A percentile compares a stretch with the other conserved stretches of the same genome.
These are phyloP conservation scores for Tenthredo mesomela DNA, from an alignment of 2,888 invertebrate species.

Conservation along the genomic window DNA sequence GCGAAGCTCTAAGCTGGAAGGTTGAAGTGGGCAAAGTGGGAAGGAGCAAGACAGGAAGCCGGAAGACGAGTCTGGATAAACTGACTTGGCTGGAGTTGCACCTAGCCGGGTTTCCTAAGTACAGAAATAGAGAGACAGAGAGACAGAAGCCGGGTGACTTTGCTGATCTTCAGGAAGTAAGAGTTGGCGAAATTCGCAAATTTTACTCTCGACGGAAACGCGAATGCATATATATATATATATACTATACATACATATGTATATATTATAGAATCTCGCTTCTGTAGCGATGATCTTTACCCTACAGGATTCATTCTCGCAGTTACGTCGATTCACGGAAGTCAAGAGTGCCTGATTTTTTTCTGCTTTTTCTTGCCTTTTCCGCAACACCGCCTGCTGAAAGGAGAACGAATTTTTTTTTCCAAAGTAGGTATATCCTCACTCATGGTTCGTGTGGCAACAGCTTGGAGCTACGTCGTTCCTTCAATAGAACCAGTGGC, in stretches of 20 bases:
- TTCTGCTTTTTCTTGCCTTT: background rate
- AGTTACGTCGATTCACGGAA: background rate
- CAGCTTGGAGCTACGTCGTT: slow-evolving; percentile 10
- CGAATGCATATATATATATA: background rate
- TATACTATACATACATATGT: no score
- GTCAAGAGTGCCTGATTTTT: background rate
- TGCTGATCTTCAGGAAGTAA: background rate
- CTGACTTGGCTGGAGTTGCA: slow-evolving; percentile 21
- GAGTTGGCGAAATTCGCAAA: background rate
- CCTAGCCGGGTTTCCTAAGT: background rate
- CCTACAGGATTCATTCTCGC: background rate
- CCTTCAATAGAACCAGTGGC: slow-evolving; percentile 14
- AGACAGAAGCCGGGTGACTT: background rate
- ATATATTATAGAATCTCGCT: background rate
- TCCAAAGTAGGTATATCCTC: background rate
- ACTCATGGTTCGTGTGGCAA: slow-evolving; percentile 12
- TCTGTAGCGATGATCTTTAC: background rate
- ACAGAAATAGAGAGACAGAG: background rate
- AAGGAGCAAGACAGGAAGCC: slow-evolving; percentile 24
- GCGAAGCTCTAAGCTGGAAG: background rate
- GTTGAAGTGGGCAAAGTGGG: slow-evolving; percentile 17
- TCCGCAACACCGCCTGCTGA: slow-evolving; percentile 17
- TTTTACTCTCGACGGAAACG: background rate
- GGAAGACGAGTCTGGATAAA: slow-evolving; percentile 31
- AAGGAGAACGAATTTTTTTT: background rate